Evolutionary conservation across 2,113 vertebrate species (phyloP).

Genomic region (Tylochromis polylepis): DNA sequence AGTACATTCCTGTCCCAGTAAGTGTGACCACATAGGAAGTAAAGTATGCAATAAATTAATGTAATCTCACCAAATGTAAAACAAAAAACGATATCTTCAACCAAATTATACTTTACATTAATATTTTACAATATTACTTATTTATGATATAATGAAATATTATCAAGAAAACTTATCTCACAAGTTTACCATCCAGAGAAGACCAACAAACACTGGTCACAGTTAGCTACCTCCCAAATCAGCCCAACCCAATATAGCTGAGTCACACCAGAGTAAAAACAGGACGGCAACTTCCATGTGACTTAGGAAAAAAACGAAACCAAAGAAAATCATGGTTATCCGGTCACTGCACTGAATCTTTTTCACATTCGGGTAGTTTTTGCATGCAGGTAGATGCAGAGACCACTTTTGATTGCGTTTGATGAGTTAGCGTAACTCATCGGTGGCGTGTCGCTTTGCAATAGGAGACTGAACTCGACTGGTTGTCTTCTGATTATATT

Average conservation of each 20-base stretch:
- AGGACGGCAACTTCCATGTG: not conserved
- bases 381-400: not conserved
- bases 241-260: not conserved
- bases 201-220: not conserved
- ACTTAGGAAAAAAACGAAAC: rapidly evolving
- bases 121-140: not conserved
- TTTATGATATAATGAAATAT: not conserved
- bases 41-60: not conserved
- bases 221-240: not conserved
- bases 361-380: not conserved
- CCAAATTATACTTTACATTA: not conserved
- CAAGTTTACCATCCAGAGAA: not conserved
- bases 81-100: not conserved
- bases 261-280: not conserved
- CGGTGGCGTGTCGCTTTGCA: not conserved
- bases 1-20: not conserved
- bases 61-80: not conserved
- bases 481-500: not conserved
- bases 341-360: not conserved
- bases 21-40: not conserved
- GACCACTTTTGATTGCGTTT: not conserved
- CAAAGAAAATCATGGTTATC: not conserved
- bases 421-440: not conserved
- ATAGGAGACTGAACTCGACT: not conserved
- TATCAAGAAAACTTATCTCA: not conserved